A percentile compares a stretch with the other conserved stretches of the same genome.
Conservation (phyloP, 1,140 invertebrate genomes). For the Micrasema minimum region DNA sequence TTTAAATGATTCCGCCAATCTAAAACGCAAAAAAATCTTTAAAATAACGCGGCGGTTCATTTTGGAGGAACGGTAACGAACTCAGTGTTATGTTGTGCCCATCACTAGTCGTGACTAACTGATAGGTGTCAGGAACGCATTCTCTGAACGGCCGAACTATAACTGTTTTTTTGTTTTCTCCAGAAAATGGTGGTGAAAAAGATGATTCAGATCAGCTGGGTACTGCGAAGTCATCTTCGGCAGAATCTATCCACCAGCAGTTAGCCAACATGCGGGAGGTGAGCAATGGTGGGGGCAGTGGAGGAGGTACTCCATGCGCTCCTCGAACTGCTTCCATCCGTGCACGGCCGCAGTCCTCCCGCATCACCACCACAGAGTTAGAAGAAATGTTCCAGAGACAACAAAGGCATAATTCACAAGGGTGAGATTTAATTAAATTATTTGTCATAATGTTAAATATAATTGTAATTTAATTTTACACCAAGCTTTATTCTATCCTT, state of each 20-base stretch:
- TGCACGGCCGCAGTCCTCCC: constrained; percentile 83
- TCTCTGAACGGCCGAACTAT: no score
- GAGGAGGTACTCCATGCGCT: constrained; percentile 71
- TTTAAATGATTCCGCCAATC: no score
- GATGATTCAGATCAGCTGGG: constrained; percentile 75
- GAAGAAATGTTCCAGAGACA: constrained; percentile 91
- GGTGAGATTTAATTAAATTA: no score
- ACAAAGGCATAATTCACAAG: constrained; percentile 64
- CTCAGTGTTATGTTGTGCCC: no score
- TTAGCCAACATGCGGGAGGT: constrained; percentile 28
- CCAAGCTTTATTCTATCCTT: no score
- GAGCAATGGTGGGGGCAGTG: constrained; percentile 52
- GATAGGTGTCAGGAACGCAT: no score
- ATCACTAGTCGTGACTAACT: no score
- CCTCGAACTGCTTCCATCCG: constrained; percentile 88
- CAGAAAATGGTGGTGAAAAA: constrained; percentile 71
- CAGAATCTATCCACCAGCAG: constrained; percentile 79
- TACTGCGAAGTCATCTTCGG: constrained; percentile 79
- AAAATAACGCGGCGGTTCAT: no score
- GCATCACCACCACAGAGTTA: constrained; percentile 89
- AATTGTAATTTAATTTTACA: no score
- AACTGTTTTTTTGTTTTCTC: constrained; percentile 37
- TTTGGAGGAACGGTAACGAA: no score
- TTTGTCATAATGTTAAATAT: no score
- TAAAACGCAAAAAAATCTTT: no score